Evolutionary conservation across 1,140 invertebrate species (phyloP).

Genomic region (Trissolcus basalis): DNA sequence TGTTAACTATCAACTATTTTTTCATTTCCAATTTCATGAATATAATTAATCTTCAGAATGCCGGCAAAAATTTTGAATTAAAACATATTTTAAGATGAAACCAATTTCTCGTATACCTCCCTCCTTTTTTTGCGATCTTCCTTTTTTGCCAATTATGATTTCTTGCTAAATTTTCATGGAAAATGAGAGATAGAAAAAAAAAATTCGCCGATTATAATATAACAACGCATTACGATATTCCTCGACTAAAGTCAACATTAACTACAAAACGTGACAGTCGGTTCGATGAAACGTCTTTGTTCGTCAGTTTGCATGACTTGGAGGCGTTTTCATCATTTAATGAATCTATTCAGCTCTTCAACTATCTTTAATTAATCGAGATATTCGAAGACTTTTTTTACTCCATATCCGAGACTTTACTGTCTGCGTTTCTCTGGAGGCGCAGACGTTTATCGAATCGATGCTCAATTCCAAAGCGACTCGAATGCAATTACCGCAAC

Average conservation of each 20-base stretch:
- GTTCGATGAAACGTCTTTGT: constrained; percentile 43
- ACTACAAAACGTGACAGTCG: constrained; percentile 25
- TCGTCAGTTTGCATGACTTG: constrained; percentile 43
- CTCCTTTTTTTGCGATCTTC: too few relatives aligned
- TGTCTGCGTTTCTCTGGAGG: constrained; percentile 37
- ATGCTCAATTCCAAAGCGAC: constrained; percentile 52
- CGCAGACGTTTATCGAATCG: constrained; percentile 52
- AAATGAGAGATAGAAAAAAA: constrained; percentile 3
- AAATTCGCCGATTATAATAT: constrained; percentile 4
- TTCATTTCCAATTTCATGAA: too few relatives aligned
- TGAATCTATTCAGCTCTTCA: constrained; percentile 47
- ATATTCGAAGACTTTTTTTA: constrained; percentile 55
- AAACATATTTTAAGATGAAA: too few relatives aligned
- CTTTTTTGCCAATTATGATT: too few relatives aligned
- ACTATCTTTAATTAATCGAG: constrained; percentile 57
- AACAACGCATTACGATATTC: constrained; percentile 22
- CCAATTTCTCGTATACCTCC: too few relatives aligned
- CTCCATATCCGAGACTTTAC: constrained; percentile 37
- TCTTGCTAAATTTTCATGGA: too few relatives aligned
- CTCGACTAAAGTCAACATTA: constrained; percentile 9
- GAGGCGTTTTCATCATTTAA: constrained; percentile 53
- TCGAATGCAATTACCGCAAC: constrained; percentile 50
- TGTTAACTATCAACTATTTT: too few relatives aligned
- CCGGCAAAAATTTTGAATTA: too few relatives aligned
- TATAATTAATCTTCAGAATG: too few relatives aligned